These are phyloP conservation scores for Pseudomugil gertrudae DNA, from an alignment of 2,797 vertebrate species.

Conservation along the genomic window DNA sequence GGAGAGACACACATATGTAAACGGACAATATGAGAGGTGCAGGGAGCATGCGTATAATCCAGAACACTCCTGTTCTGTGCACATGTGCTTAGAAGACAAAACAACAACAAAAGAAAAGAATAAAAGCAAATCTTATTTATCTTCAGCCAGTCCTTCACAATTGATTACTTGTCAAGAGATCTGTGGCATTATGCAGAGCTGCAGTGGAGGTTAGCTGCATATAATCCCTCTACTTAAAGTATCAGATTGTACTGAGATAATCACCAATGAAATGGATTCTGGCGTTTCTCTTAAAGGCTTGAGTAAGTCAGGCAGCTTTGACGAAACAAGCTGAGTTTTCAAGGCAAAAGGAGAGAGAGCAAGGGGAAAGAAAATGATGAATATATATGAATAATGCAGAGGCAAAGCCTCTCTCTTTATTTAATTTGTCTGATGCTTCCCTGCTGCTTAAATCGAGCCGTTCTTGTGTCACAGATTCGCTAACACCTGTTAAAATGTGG, in stretches of 20 bases:
- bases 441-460: constrained; percentile 56
- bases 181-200: constrained; percentile 50
- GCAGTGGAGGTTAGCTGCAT: constrained; percentile 45
- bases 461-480: constrained; percentile 60
- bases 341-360: constrained; percentile 40
- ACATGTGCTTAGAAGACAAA: constrained; percentile 27
- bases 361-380: constrained; percentile 54
- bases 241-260: constrained; percentile 78
- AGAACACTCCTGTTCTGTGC: constrained; percentile 27
- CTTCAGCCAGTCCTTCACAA: constrained; percentile 65
- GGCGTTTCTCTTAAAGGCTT: constrained; percentile 69
- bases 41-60: constrained; percentile 11
- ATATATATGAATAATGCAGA: constrained; percentile 24
- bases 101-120: constrained; percentile 18
- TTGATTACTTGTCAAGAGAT: constrained; percentile 76
- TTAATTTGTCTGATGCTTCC: constrained; percentile 19
- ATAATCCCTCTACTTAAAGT: constrained; percentile 75
- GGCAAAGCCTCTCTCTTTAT: constrained; percentile 18
- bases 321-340: constrained; percentile 58
- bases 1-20: constrained; percentile 20
- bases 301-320: constrained; percentile 54
- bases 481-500: constrained; percentile 75
- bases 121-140: constrained; percentile 53
- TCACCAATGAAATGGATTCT: constrained; percentile 73
- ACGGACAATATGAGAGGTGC: constrained; percentile 22